Conservation (phyloP, 2,888 invertebrate genomes). For the Erebia aethiops region DNA sequence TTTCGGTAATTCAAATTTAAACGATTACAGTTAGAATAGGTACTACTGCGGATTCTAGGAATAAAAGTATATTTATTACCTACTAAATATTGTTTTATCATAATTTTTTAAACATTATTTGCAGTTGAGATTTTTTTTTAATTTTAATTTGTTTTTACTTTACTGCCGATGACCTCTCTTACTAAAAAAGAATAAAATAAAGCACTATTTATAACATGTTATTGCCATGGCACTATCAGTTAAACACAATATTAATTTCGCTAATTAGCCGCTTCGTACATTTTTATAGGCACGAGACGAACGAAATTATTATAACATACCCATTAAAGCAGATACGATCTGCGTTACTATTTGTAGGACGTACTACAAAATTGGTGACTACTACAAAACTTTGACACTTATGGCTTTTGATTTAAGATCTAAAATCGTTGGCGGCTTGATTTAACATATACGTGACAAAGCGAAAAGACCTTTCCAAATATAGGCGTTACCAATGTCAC, state of each 20-base stretch:
- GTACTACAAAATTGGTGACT: neutral
- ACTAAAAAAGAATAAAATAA: no score
- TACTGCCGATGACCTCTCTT: no score
- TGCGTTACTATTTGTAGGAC: slow-evolving; percentile 19
- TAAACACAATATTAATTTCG: slow-evolving; percentile 1
- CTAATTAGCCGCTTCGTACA: slow-evolving; percentile 11
- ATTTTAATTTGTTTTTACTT: neutral
- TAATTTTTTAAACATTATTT: no score
- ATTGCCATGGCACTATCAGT: neutral
- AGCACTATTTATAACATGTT: no score
- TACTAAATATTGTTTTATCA: no score
- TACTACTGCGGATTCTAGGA: no score
- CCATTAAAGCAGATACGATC: slow-evolving; percentile 25
- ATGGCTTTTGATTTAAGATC: slow-evolving; percentile 8
- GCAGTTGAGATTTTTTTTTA: no score
- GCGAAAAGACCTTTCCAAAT: slow-evolving; percentile 37
- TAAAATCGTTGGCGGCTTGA: slow-evolving; percentile 1
- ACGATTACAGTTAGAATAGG: no score
- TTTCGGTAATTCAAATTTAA: no score
- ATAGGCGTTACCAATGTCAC: slow-evolving; percentile 39
- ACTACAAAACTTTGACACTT: slow-evolving; percentile 21
- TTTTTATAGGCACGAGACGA: slow-evolving; percentile 16
- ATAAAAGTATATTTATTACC: no score
- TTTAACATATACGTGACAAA: slow-evolving; percentile 34
- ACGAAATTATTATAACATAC: slow-evolving; percentile 26